These are phyloP conservation scores for Oeneis ivallda DNA, from an alignment of 2,888 invertebrate genomes.

Conservation along the genomic window DNA sequence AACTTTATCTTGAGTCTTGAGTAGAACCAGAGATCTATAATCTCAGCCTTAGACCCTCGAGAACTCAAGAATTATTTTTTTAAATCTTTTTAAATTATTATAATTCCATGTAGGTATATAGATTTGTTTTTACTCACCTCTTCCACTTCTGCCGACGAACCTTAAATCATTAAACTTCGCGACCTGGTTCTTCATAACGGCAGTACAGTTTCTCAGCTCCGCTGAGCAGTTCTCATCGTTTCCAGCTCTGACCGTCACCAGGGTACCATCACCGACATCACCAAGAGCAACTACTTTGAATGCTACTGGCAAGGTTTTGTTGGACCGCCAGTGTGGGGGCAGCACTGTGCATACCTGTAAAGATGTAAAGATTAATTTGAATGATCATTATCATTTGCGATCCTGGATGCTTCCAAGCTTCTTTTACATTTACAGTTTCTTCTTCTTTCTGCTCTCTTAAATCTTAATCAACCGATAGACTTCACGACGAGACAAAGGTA, in stretches of 20 bases:
- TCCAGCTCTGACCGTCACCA: constrained; percentile 95
- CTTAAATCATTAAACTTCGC: constrained; percentile 98
- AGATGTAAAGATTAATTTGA: background rate
- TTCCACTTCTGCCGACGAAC: constrained; percentile 97
- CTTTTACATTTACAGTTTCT: too few relatives aligned
- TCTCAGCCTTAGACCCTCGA: too few relatives aligned
- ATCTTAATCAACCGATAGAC: too few relatives aligned
- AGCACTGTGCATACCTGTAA: constrained; percentile 89
- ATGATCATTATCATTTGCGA: background rate
- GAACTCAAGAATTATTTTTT: too few relatives aligned
- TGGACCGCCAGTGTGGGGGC: constrained; percentile 97
- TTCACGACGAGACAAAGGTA: too few relatives aligned
- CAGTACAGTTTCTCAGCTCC: constrained; percentile 95
- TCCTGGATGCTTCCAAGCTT: too few relatives aligned
- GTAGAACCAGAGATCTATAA: too few relatives aligned
- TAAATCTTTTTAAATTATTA: too few relatives aligned
- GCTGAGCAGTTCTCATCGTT: constrained; percentile 99
- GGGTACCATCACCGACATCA: constrained; percentile 95
- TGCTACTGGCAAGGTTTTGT: constrained; percentile 97
- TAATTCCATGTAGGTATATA: too few relatives aligned
- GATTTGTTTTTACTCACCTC: constrained; percentile 85
- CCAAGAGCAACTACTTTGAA: constrained; percentile 97
- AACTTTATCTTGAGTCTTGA: too few relatives aligned
- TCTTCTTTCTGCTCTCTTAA: too few relatives aligned
- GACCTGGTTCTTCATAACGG: constrained; percentile 98